Evolutionary conservation across 2,888 invertebrate species (phyloP), one percentile per base, ranked within the genome.

Genomic region (Cephalotes varians): DNA sequence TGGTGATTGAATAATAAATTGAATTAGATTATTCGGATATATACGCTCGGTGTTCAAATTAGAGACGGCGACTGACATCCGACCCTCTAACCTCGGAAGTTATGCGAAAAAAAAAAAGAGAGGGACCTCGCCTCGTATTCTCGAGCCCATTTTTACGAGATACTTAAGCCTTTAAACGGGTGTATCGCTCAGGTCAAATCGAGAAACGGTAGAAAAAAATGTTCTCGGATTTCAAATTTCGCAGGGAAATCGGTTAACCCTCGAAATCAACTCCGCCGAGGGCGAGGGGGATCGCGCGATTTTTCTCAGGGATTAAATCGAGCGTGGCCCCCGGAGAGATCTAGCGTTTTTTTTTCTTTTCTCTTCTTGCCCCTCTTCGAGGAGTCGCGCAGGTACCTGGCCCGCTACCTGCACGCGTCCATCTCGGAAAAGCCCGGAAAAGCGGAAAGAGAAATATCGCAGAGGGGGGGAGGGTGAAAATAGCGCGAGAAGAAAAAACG

Each of bases 271-370:
- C 84, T 82, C 44, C 34, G 65, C 40, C 31, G 21, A n/a, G n/a
- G 28, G n/a, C 31, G 60, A 60, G 62, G 77, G 44, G 83, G 77
- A 65, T 83, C 56, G 83, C 69, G 87, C 90, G 85, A 87, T 88
- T 93, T 94, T 94, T 94, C 94, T 94, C 94, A 94, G 93, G 93
- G 94, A 93, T 94, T 94, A 94, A 94, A 94, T 94, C 94, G 94
- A 94, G 93, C 94, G 92, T 94, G 90, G 89, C 89, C 87, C 88
- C 90, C 89, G 44, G 25, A 69, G 82, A 79, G 85, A 62, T 83
- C 76, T 62, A 72, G 76, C 79, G 64, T 82, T 81, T 84, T 79
- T 51, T 54, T 69, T 81, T 83, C 73, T 69, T 67, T 84, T 51
- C 31, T 5, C 7, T 25, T 37, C 25, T 18, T 60, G 15, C 37